These are phyloP conservation scores for Gibbula magus DNA, from an alignment of 2,888 invertebrate species.

Conservation along the genomic window DNA sequence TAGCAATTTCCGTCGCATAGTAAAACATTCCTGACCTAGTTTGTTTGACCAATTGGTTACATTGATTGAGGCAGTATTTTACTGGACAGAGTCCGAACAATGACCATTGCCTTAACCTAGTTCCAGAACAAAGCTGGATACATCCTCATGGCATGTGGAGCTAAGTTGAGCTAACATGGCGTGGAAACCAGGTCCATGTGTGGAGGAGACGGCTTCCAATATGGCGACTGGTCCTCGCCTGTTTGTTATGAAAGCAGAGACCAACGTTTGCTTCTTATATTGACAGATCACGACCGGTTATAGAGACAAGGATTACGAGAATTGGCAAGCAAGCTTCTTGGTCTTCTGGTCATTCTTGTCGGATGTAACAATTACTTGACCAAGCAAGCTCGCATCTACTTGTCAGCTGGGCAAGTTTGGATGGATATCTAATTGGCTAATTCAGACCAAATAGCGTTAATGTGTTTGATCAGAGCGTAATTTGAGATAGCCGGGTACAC, in stretches of 20 bases:
- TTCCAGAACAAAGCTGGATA: slow-evolving; percentile 2
- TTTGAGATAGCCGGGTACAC: background rate
- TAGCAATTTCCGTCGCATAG: background rate
- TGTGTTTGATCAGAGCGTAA: background rate
- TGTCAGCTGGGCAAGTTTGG: background rate
- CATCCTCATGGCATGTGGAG: slow-evolving; percentile 1
- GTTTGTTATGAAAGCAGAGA: background rate
- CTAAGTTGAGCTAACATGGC: slow-evolving; percentile 10
- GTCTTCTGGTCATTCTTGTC: background rate
- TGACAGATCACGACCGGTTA: background rate
- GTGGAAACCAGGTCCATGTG: background rate
- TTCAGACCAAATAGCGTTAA: background rate
- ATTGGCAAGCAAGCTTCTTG: background rate
- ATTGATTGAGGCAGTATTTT: background rate
- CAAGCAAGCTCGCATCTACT: background rate
- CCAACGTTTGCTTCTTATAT: background rate
- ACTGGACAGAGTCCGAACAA: background rate
- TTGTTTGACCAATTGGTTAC: background rate
- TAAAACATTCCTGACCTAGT: background rate
- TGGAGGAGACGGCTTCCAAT: background rate
- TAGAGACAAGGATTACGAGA: background rate
- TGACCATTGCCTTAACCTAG: slow-evolving; percentile 6
- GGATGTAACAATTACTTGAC: background rate
- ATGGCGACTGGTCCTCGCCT: background rate
- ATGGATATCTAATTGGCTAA: background rate